Evolutionary conservation across 2,113 vertebrate genomes (phyloP), one percentile per base, ranked within the genome.

Genomic region (Maccullochella peelii): DNA sequence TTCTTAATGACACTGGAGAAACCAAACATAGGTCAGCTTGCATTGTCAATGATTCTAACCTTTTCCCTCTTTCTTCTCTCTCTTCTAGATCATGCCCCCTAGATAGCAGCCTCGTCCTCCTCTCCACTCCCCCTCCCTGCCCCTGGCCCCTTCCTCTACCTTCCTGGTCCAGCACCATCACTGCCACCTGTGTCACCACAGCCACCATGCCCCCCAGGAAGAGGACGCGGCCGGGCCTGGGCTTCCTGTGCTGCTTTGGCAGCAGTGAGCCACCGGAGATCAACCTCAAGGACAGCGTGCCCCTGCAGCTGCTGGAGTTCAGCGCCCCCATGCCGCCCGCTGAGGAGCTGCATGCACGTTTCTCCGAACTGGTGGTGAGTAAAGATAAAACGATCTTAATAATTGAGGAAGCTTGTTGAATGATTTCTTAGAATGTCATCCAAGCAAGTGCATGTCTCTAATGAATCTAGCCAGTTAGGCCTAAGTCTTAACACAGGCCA

Each of bases 361-460:
- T 99, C 30, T 97, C 98, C 0, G 98, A 99, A 91, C 96, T 99
- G 77, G 98, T 99, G 97, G 98, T 99, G 91, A 98, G 98, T 97
- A 87, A 58, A 73, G 16, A 63, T 18, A 4, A 18, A 66, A 30
- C 1, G 12, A 62, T 42, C 3, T 70, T 18, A 61, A 57, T 40
- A 6, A 23, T 10, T 58, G 55, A 50, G 54, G 0, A 12, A 23
- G 59, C 49, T 38, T 7, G 33, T 16, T 52, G 2, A 25, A 66
- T 21, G 38, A 8, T 33, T 36, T 52, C 15, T 40, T 12, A 8
- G 44, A n/a, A 16, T 75, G 58, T 23, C 40, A 33, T 57, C 21
- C 57, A 33, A 33, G 9, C 36, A 72, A 72, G 40, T 27, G 36
- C 38, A 9, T 23, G 7, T 6, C 3, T 3, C 47, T 14, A 2